A percentile compares a stretch with the other conserved stretches of the same genome.
Conservation (phyloP, 2,888 invertebrate genomes). For the Chydorus sphaericus region DNA sequence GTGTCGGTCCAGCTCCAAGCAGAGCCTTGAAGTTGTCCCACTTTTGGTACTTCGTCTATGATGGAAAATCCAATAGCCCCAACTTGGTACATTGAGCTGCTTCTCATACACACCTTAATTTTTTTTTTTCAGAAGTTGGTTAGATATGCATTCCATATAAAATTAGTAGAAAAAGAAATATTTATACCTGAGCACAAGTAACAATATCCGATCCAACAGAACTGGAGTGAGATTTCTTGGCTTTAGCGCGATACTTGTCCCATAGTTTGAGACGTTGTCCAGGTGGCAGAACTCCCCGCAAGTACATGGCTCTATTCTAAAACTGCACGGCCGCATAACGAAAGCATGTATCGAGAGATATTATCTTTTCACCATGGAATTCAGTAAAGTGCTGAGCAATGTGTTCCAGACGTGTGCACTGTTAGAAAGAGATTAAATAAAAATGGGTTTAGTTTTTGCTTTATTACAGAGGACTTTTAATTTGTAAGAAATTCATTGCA, state of each 20-base stretch:
- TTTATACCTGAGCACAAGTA: conserved; percentile 32
- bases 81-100: conserved; percentile 91
- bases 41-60: conserved; percentile 83
- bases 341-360: conserved; percentile 78
- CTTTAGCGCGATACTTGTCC: conserved; percentile 86
- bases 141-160: not conserved
- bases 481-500: too few relatives aligned
- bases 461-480: too few relatives aligned
- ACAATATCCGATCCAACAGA: conserved; percentile 27
- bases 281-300: conserved; percentile 98
- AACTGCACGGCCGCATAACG: conserved; percentile 81
- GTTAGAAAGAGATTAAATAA: too few relatives aligned
- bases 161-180: conserved; percentile 18
- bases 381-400: conserved; percentile 51
- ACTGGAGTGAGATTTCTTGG: conserved; percentile 69
- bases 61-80: conserved; percentile 88
- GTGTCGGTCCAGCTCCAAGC: conserved; percentile 92
- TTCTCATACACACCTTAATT: conserved; percentile 72
- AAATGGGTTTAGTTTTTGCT: too few relatives aligned
- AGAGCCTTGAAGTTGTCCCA: conserved; percentile 83
- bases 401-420: conserved; percentile 61
- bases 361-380: conserved; percentile 60
- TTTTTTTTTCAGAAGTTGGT: conserved; percentile 59
- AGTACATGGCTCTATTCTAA: conserved; percentile 84
- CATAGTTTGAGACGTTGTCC: conserved; percentile 83